Evolutionary conservation across 2,888 invertebrate genomes (phyloP).

Genomic region (Argyra leucocephala): DNA sequence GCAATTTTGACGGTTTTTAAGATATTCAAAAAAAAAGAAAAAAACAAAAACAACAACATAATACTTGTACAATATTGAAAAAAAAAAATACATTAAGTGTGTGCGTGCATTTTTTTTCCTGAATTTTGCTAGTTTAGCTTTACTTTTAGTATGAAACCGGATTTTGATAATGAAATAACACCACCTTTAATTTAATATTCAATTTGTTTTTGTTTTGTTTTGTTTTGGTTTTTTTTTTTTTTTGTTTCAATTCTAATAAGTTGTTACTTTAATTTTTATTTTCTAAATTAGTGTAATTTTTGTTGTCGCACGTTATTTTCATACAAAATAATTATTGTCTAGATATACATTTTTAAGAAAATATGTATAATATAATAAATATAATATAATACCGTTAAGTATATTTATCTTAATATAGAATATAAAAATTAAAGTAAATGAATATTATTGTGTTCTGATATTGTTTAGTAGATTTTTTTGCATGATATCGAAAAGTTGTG

Average conservation of each 20-base stretch:
- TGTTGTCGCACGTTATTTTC: neutral
- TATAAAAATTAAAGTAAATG: neutral
- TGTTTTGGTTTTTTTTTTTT: neutral
- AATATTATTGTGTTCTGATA: neutral
- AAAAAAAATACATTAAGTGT: too few species aligned
- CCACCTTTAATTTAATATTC: neutral
- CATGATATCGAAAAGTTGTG: neutral
- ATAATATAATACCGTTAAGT: neutral
- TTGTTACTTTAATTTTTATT: neutral
- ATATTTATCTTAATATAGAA: neutral
- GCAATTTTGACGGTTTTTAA: neutral
- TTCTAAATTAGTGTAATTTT: neutral
- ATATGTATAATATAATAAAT: neutral
- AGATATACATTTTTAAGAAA: too few species aligned
- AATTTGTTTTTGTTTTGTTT: neutral
- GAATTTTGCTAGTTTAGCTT: too few species aligned
- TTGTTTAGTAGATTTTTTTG: neutral
- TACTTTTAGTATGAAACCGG: neutral
- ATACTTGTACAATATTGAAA: too few species aligned
- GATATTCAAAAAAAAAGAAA: neutral
- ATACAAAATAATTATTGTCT: too few species aligned
- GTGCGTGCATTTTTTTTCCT: too few species aligned
- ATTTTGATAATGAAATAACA: constrained; percentile 1
- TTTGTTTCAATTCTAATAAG: neutral
- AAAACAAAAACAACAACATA: too few species aligned